phyloP scores from a whole-genome alignment of 2,113 vertebrate genomes.

The Engraulis encrasicolus region DNA sequence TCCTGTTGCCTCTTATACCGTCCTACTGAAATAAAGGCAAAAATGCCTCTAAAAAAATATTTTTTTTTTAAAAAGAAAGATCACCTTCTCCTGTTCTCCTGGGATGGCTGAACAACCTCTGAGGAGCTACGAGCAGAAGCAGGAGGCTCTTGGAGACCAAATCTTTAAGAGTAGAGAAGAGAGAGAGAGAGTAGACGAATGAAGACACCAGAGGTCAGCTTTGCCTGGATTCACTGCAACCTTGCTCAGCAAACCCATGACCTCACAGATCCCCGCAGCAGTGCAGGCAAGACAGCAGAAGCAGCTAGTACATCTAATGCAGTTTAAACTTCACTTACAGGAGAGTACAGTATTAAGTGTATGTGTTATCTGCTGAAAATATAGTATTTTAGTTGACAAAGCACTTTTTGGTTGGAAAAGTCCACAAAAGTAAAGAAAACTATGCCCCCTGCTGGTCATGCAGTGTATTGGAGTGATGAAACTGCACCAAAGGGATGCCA shows the following conservation, averaged over 20 bases:
- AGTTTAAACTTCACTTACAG: no score
- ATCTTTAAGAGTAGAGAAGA: slow-evolving; percentile 54
- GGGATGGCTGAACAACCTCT: slow-evolving; percentile 37
- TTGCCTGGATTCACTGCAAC: background rate
- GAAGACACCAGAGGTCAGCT: no score
- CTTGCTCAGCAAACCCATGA: background rate
- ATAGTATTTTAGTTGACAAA: background rate
- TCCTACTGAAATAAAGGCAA: no score
- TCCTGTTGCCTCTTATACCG: no score
- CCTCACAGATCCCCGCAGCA: background rate
- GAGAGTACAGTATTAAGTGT: no score
- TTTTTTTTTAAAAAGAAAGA: no score
- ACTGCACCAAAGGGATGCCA: background rate
- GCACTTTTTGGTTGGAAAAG: background rate
- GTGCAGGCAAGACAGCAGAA: background rate
- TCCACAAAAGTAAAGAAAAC: background rate
- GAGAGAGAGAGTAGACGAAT: background rate
- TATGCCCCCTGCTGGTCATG: background rate
- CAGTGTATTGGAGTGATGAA: background rate
- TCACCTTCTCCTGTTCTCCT: slow-evolving; percentile 59
- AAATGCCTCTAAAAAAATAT: no score
- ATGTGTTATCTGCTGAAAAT: background rate
- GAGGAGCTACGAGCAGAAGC: slow-evolving; percentile 22
- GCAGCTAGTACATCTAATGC: no score
- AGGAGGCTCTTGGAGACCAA: slow-evolving; percentile 40